Percentiles rank a stretch among this genome's conserved stretches.
Evolutionary conservation across 2,113 vertebrate species (phyloP).

Genomic region (Labrus mixtus): DNA sequence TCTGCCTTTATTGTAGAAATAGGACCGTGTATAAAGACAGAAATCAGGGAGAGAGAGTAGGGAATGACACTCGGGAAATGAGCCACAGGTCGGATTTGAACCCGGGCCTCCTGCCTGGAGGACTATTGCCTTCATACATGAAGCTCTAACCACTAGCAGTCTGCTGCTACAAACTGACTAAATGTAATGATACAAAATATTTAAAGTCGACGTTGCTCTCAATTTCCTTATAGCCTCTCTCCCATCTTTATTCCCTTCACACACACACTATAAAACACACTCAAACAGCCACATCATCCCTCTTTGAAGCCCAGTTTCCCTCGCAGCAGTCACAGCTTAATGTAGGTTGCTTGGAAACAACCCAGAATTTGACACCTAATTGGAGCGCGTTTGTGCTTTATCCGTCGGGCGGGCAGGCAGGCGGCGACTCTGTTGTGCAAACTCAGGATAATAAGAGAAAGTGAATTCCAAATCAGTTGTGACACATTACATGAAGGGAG

Average conservation of each 20-base stretch:
- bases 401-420: slow-evolving; percentile 18
- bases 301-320: slow-evolving; percentile 49
- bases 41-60: too few relatives aligned
- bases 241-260: slow-evolving; percentile 10
- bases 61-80: too few relatives aligned
- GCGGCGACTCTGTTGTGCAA: slow-evolving; percentile 51
- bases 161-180: too few relatives aligned
- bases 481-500: slow-evolving; percentile 27
- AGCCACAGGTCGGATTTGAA: too few relatives aligned
- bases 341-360: slow-evolving; percentile 81
- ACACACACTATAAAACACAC: slow-evolving; percentile 13
- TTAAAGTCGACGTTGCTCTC: slow-evolving; percentile 22
- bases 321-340: slow-evolving; percentile 53
- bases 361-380: slow-evolving; percentile 68
- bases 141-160: too few relatives aligned
- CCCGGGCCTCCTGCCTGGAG: too few relatives aligned
- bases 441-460: slow-evolving; percentile 63
- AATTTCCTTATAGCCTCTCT: slow-evolving; percentile 1
- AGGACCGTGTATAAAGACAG: too few relatives aligned
- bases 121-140: too few relatives aligned
- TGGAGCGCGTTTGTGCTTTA: slow-evolving; percentile 35
- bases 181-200: slow-evolving; percentile 16
- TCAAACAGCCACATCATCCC: slow-evolving; percentile 44
- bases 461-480: slow-evolving; percentile 61
- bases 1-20: too few relatives aligned